phyloP scores from a whole-genome alignment of 2,797 vertebrate genomes.

The Rhinichthys osculus region DNA sequence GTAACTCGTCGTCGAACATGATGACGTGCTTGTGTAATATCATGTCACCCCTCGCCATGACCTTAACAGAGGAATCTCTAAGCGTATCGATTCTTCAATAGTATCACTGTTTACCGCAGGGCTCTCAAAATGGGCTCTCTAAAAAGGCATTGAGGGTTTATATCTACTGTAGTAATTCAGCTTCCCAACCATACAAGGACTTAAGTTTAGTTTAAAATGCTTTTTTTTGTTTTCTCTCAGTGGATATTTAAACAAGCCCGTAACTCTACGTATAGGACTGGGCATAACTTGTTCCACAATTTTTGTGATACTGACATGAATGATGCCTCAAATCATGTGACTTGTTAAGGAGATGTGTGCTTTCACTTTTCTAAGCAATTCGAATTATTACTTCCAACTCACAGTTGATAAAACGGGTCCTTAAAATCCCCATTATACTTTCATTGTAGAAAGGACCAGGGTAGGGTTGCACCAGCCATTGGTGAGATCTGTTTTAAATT shows the following conservation, averaged over 20 bases:
- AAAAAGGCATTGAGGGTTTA: neutral
- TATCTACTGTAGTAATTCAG: neutral
- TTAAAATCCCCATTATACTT: neutral
- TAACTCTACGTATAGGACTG: neutral
- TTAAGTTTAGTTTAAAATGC: neutral
- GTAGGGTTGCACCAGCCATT: neutral
- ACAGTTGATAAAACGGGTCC: neutral
- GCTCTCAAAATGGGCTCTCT: neutral
- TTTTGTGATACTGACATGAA: neutral
- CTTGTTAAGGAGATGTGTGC: neutral
- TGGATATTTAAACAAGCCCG: neutral
- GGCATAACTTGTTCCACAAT: neutral
- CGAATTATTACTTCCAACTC: no score
- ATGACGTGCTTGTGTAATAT: conserved; percentile 9
- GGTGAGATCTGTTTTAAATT: neutral
- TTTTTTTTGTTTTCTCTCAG: neutral
- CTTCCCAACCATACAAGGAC: neutral
- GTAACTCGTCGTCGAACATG: conserved; percentile 16
- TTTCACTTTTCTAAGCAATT: neutral
- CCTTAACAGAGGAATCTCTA: conserved; percentile 24
- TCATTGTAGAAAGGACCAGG: neutral
- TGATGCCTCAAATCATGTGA: neutral
- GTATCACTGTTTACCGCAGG: neutral
- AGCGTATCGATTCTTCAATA: neutral
- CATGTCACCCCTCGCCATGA: conserved; percentile 34